A percentile compares a stretch with the other conserved stretches of the same genome.
phyloP scores from a whole-genome alignment of 2,888 invertebrate species.

The Hanleya hanleyi region DNA sequence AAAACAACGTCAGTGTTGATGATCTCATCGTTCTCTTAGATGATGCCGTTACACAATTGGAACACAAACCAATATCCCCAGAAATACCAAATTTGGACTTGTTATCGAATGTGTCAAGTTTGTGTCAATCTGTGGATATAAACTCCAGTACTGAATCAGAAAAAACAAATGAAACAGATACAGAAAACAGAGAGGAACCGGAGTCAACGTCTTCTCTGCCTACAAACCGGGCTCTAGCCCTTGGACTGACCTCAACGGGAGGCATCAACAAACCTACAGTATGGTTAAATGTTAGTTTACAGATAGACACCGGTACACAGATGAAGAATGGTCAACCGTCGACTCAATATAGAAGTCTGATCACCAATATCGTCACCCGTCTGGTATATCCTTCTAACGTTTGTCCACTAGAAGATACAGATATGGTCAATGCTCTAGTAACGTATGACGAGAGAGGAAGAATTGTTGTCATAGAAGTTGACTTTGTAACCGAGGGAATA shows the following conservation, averaged over 20 bases:
- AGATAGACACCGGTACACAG: not conserved
- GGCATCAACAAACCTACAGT: not conserved
- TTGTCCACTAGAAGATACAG: not conserved
- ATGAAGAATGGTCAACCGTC: not conserved
- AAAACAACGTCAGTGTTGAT: too few species aligned
- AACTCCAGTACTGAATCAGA: too few species aligned
- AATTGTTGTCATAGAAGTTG: not conserved
- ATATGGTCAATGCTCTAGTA: not conserved
- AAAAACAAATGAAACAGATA: too few species aligned
- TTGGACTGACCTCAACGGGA: not conserved
- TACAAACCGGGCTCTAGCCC: not conserved
- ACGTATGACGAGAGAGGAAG: conserved; percentile 1
- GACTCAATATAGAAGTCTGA: not conserved
- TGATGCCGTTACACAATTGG: too few species aligned
- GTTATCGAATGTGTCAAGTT: too few species aligned
- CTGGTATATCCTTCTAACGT: not conserved
- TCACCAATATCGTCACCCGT: not conserved
- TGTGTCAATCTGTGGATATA: too few species aligned
- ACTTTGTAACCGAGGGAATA: not conserved
- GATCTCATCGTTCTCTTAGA: too few species aligned
- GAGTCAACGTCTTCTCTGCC: too few species aligned
- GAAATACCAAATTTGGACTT: too few species aligned
- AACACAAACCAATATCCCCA: too few species aligned
- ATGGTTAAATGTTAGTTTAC: not conserved
- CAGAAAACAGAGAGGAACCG: too few species aligned